Percentiles rank a stretch among this genome's conserved stretches.
Evolutionary conservation across 2,113 vertebrate genomes (phyloP).

Genomic region (Leptocoma aspasia): DNA sequence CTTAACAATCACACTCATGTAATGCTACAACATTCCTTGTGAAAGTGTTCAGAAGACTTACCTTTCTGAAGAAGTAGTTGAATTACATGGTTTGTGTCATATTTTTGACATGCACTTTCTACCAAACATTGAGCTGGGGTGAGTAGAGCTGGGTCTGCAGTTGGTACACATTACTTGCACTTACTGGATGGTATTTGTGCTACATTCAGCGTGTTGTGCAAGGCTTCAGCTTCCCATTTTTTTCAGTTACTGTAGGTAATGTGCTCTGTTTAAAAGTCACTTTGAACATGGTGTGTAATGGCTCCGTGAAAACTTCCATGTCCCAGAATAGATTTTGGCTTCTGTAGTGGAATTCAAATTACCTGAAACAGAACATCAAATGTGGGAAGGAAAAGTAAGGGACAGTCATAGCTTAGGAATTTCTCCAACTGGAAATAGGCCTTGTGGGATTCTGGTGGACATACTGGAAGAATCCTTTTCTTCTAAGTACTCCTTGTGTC

Average conservation of each 20-base stretch:
- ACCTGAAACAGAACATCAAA: not conserved
- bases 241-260: not conserved
- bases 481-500: not conserved
- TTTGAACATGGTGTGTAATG: not conserved
- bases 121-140: not conserved
- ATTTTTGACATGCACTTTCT: not conserved
- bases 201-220: not conserved
- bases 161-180: not conserved
- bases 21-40: not conserved
- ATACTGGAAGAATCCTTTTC: not conserved
- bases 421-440: not conserved
- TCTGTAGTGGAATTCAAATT: not conserved
- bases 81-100: not conserved
- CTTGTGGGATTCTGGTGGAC: not conserved
- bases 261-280: not conserved
- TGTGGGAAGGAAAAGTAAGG: not conserved
- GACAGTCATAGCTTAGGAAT: not conserved
- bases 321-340: not conserved
- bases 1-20: not conserved
- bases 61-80: slow-evolving; percentile 28
- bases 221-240: not conserved
- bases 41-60: slow-evolving; percentile 18
- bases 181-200: not conserved
- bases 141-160: slow-evolving; percentile 32
- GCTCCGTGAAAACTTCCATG: not conserved